Evolutionary conservation across 2,888 invertebrate genomes (phyloP).

Genomic region (Cheilosia pagana): DNA sequence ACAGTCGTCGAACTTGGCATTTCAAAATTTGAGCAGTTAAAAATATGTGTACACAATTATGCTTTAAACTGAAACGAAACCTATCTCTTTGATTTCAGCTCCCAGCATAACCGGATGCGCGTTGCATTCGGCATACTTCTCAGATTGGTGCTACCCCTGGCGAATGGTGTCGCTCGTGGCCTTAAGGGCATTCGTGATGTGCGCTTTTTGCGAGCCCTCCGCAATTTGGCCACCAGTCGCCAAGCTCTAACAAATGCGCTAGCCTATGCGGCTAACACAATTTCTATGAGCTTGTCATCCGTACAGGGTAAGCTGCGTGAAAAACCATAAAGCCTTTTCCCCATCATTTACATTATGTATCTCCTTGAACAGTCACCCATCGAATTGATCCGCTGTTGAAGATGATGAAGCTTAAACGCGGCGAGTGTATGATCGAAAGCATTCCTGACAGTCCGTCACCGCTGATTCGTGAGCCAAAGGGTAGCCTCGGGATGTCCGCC

Average conservation of each 20-base stretch:
- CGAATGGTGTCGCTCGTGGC: constrained; percentile 81
- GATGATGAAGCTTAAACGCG: constrained; percentile 81
- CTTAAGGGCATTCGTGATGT: constrained; percentile 82
- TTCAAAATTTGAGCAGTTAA: background rate
- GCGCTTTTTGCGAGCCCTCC: constrained; percentile 79
- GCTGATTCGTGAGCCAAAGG: constrained; percentile 75
- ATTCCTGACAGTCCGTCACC: constrained; percentile 78
- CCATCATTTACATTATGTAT: constrained; percentile 9
- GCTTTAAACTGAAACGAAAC: too few species aligned
- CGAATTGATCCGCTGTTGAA: constrained; percentile 82
- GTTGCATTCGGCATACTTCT: constrained; percentile 81
- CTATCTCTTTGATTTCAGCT: constrained; percentile 76
- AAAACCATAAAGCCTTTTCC: background rate
- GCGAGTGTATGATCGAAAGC: constrained; percentile 80
- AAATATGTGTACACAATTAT: too few species aligned
- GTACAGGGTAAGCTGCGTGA: constrained; percentile 81
- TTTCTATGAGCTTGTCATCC: constrained; percentile 82
- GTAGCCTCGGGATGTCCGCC: constrained; percentile 40
- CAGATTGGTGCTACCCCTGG: constrained; percentile 81
- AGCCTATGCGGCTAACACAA: constrained; percentile 82
- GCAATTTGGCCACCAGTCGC: constrained; percentile 80
- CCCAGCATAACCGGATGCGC: constrained; percentile 80
- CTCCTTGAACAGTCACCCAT: constrained; percentile 79
- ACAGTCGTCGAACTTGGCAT: background rate
- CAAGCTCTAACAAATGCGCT: constrained; percentile 81